A percentile compares a stretch with the other conserved stretches of the same genome.
These are phyloP conservation scores for Melipona beecheii DNA, from an alignment of 2,888 invertebrate genomes.

Conservation along the genomic window DNA sequence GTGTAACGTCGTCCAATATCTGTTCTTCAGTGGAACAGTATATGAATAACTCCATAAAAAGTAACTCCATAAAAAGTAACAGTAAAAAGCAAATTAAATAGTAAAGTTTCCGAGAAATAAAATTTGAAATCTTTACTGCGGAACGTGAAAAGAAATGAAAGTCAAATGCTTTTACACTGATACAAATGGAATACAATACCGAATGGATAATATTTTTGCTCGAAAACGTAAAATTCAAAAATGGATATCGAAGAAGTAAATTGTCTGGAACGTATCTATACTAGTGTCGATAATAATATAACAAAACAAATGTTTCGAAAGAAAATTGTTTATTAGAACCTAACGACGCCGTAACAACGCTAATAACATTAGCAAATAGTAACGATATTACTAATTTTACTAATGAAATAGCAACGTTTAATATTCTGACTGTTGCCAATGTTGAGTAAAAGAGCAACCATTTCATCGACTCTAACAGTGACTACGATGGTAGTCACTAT, in stretches of 20 bases:
- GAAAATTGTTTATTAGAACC: background rate
- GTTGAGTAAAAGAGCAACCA: background rate
- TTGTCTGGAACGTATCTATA: background rate
- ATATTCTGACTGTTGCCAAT: background rate
- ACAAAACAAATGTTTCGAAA: background rate
- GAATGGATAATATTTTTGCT: background rate
- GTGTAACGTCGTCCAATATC: background rate
- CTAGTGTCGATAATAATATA: background rate
- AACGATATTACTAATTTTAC: background rate
- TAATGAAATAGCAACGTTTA: background rate
- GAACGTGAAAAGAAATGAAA: background rate
- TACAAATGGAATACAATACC: background rate
- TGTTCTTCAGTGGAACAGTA: background rate
- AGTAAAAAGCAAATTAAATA: too few relatives aligned
- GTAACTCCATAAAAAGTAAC: too few relatives aligned
- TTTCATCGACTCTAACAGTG: background rate
- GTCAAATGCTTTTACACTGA: background rate
- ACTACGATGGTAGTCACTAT: background rate
- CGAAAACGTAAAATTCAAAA: background rate
- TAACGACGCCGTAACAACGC: background rate
- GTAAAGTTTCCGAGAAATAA: background rate
- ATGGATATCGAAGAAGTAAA: background rate
- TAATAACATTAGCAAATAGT: background rate
- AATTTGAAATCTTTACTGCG: background rate
- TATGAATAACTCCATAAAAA: too few relatives aligned